Evolutionary conservation across 1,140 invertebrate species (phyloP).

Genomic region (Drosophila teissieri): DNA sequence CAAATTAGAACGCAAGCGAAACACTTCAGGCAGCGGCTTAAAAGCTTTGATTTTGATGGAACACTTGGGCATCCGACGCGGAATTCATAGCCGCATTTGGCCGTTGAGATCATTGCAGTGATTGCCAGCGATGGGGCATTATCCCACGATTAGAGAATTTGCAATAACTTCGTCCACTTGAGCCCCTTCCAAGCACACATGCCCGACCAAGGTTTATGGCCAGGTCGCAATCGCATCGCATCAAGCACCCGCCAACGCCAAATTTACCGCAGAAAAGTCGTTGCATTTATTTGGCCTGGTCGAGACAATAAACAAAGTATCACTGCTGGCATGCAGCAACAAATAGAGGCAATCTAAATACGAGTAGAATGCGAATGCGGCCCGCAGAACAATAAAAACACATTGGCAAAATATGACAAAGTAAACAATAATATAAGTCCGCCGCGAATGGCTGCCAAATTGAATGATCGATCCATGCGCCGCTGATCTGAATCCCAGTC

Average conservation of each 20-base stretch:
- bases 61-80: slow-evolving; percentile 52
- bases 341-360: slow-evolving; percentile 62
- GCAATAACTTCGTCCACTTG: slow-evolving; percentile 59
- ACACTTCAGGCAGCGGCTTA: slow-evolving; percentile 74
- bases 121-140: slow-evolving; percentile 43
- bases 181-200: slow-evolving; percentile 17
- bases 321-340: slow-evolving; percentile 69
- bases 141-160: slow-evolving; percentile 54
- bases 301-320: slow-evolving; percentile 82
- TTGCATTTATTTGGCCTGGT: slow-evolving; percentile 74
- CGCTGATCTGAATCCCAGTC: not conserved
- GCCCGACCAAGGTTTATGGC: slow-evolving; percentile 60
- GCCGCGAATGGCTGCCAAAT: slow-evolving; percentile 37
- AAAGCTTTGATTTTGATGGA: slow-evolving; percentile 80
- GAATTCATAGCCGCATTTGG: slow-evolving; percentile 68
- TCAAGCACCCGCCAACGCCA: slow-evolving; percentile 18
- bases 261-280: slow-evolving; percentile 68
- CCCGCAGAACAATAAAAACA: slow-evolving; percentile 62
- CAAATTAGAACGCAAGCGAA: slow-evolving; percentile 69
- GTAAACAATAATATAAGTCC: slow-evolving; percentile 75
- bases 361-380: slow-evolving; percentile 15
- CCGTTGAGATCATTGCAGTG: slow-evolving; percentile 62
- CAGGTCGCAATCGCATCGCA: slow-evolving; percentile 1
- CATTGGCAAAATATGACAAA: slow-evolving; percentile 74
- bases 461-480: slow-evolving; percentile 41